These are phyloP conservation scores for Ceratina japonica DNA, from an alignment of 1,140 invertebrate species.

Conservation along the genomic window DNA sequence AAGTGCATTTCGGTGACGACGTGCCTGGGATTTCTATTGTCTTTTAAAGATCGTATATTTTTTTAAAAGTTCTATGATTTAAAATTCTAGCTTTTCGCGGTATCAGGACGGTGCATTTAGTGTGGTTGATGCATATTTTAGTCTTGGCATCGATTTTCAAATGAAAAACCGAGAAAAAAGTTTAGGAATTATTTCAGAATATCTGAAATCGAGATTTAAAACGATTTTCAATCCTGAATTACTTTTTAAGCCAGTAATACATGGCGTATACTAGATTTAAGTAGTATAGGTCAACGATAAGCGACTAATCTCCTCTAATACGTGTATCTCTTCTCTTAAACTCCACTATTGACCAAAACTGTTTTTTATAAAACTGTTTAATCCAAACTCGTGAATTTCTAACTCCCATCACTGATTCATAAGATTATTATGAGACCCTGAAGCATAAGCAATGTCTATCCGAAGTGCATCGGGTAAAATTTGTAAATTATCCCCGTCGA, in stretches of 20 bases:
- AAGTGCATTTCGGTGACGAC: neutral
- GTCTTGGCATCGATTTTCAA: neutral
- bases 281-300: conserved; percentile 11
- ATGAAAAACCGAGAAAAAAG: neutral
- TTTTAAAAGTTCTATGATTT: neutral
- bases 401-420: too few species aligned
- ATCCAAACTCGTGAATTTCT: too few species aligned
- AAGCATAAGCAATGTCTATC: neutral
- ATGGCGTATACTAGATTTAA: neutral
- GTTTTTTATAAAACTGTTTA: too few species aligned
- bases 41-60: neutral
- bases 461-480: conserved; percentile 4
- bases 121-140: neutral
- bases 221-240: too few species aligned
- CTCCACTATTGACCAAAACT: too few species aligned
- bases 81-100: neutral
- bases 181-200: neutral
- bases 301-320: neutral
- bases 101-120: neutral
- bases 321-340: too few species aligned
- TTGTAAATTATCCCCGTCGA: conserved; percentile 20
- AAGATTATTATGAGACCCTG: neutral
- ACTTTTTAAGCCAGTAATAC: neutral
- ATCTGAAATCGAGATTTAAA: too few species aligned
- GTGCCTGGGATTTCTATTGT: neutral